A percentile compares a stretch with the other conserved stretches of the same genome.
Conservation (phyloP, 1,140 invertebrate genomes). For the Sarcophaga bullata region DNA sequence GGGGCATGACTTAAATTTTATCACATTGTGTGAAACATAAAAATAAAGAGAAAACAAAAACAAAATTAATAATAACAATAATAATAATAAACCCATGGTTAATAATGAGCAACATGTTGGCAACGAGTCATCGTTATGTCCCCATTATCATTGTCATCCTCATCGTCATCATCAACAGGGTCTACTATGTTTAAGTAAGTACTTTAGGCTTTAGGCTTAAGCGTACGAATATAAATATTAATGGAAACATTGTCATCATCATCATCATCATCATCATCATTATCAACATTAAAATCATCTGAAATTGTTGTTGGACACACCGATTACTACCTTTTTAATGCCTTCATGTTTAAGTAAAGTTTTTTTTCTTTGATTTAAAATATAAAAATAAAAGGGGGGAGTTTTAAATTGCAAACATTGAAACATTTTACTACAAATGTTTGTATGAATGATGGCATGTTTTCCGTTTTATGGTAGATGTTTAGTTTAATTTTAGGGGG, state of each 20-base stretch:
- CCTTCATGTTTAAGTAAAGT: slow-evolving; percentile 7
- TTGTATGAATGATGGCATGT: no score
- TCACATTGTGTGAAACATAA: no score
- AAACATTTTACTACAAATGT: no score
- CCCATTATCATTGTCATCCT: background rate
- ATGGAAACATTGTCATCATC: background rate
- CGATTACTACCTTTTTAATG: slow-evolving; percentile 35
- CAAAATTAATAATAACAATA: background rate
- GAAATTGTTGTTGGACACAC: background rate
- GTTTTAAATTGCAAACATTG: background rate
- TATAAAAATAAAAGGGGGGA: slow-evolving; percentile 8
- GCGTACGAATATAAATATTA: background rate
- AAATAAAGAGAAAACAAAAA: no score
- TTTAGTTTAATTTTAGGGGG: background rate
- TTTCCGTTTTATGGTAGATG: no score
- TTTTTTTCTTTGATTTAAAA: background rate
- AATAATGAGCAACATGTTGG: slow-evolving; percentile 33
- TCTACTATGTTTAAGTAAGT: background rate
- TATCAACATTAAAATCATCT: no score
- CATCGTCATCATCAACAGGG: no score
- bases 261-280: slow-evolving; percentile 13
- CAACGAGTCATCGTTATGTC: slow-evolving; percentile 24
- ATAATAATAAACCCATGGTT: background rate
- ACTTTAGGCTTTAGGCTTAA: background rate
- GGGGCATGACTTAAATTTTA: no score